phyloP scores from a whole-genome alignment of 2,888 invertebrate genomes.

The Adineta ricciae region DNA sequence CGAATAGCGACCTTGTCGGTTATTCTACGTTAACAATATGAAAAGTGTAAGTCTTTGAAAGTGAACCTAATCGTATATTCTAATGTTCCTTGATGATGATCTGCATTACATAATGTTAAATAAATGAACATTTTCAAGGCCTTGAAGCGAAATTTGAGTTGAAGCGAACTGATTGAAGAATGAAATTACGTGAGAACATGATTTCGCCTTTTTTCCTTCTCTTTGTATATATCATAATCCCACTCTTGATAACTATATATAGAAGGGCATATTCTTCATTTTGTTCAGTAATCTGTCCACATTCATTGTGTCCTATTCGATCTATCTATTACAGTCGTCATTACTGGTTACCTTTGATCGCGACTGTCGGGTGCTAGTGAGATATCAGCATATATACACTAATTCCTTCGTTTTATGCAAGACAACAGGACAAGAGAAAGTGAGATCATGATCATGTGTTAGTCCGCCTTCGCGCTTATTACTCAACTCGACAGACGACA shows the following conservation, averaged over 20 bases:
- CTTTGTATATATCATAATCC: background rate
- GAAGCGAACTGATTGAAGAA: background rate
- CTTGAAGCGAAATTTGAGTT: background rate
- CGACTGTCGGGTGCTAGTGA: background rate
- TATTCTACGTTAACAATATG: background rate
- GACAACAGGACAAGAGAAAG: background rate
- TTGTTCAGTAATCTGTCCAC: background rate
- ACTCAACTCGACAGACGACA: background rate
- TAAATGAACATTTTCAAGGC: background rate
- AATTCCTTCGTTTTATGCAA: background rate
- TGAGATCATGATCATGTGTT: background rate
- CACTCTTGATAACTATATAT: background rate
- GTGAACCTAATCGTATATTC: no score
- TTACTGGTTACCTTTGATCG: background rate
- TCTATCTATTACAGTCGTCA: background rate
- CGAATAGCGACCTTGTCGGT: background rate
- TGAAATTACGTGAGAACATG: slow-evolving; percentile 3
- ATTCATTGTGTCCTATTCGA: background rate
- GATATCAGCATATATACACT: background rate
- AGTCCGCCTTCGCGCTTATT: background rate
- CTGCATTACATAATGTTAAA: background rate
- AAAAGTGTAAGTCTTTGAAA: background rate
- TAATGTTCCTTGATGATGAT: background rate
- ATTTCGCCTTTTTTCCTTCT: background rate
- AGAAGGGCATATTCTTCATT: no score